Base-by-base conservation (phyloP, 2,888 invertebrate species). In the Tromatobia lineatoria region DNA sequence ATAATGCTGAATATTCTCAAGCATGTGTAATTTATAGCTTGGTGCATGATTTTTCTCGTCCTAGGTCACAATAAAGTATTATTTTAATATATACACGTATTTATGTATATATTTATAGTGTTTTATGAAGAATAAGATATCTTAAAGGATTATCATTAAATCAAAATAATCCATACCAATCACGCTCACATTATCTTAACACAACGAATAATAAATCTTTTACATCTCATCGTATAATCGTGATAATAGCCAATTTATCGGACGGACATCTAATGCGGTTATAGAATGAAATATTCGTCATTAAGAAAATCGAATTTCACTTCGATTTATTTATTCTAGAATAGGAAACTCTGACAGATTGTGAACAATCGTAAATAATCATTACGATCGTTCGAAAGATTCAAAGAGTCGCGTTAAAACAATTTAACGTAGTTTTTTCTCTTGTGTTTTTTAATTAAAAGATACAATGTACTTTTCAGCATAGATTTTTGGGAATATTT, bases 251-350 rank as follows among this genome's bases (percentile, higher is more conserved):
- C 89, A 89, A 87, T 87, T 84, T 70, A 86, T 87, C 88, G 91
- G 90, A 91, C 91, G 90, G 91, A 91, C 89, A 80, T 88, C 88
- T 90, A 90, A 57, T 84, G 79, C 74, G 83, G 74, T 80, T 52
- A 23, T 66, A 29, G 10, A 47, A 47, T 47, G 15, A 67, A 61
- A 47, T 42, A 66, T 20, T 42, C 67, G 20, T 47, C 67, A 8
- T 2, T 23, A 42, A 2, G 25, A 38, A 18, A 64, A 11, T 18
- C 38, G 20, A 64, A 20, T 64, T 64, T 42, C 2, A 3, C 2
- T 10, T 64, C 38, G 64, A 20, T 64, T 64, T 38, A 64, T 64
- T 38, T 3, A 64, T 38, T 64, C 18, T 10, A 69, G 34, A 50
- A 61, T 34, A 61, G 29, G 29, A 61, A 61, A 38, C 10, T 34